phyloP scores from a whole-genome alignment of 2,113 vertebrate genomes.

The Coptodon rendalli region DNA sequence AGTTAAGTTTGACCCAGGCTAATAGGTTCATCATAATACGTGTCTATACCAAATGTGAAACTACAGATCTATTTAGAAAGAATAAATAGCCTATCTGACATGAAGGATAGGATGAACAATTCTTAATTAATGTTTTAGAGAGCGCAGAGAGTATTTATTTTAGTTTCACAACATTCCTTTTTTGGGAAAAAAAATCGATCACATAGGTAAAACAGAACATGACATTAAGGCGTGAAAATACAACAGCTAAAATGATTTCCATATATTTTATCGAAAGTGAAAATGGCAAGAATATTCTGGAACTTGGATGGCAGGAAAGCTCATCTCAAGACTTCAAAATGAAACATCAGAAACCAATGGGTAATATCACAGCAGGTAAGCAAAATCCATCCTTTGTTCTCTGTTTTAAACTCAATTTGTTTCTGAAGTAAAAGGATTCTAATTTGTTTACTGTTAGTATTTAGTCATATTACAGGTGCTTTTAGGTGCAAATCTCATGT shows the following conservation, averaged over 20 bases:
- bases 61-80: neutral
- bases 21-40: neutral
- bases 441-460: neutral
- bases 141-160: fast-evolving
- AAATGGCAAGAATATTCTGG: neutral
- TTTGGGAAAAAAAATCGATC: neutral
- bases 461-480: neutral
- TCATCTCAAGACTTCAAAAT: neutral
- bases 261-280: neutral
- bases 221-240: neutral
- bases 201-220: too few species aligned
- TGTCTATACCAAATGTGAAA: neutral
- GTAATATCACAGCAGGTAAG: neutral
- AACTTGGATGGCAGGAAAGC: neutral
- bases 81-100: neutral
- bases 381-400: fast-evolving
- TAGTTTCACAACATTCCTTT: neutral
- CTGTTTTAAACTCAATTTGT: neutral
- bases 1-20: neutral
- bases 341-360: neutral
- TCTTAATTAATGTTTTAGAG: neutral
- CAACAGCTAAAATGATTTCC: neutral
- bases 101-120: neutral
- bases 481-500: neutral
- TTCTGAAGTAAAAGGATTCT: neutral